phyloP scores from a whole-genome alignment of 2,797 vertebrate species.

The Mastacembelus armatus region DNA sequence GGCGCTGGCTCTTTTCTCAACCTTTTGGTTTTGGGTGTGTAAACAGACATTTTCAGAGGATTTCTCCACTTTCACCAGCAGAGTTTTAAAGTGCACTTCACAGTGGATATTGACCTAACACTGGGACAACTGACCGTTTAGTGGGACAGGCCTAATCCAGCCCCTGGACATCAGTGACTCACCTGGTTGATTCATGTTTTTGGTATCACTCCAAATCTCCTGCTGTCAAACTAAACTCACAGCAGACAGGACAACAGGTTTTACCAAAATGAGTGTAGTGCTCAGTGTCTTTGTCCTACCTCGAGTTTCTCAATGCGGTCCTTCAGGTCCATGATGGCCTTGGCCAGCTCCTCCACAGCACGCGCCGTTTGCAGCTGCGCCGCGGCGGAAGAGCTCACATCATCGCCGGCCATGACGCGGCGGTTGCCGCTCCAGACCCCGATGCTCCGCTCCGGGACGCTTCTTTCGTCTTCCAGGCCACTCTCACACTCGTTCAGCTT shows the following conservation, averaged over 20 bases:
- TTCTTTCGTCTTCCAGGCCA: slow-evolving; percentile 86
- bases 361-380: slow-evolving; percentile 86
- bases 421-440: slow-evolving; percentile 85
- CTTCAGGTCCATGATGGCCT: slow-evolving; percentile 92
- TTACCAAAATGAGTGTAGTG: slow-evolving; percentile 4
- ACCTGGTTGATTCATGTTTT: neutral
- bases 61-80: neutral
- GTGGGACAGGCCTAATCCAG: neutral
- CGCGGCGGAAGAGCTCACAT: slow-evolving; percentile 78
- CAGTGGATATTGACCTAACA: neutral
- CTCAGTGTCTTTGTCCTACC: slow-evolving; percentile 72
- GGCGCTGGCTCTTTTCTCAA: neutral
- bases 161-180: slow-evolving; percentile 1
- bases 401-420: slow-evolving; percentile 90
- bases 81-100: neutral
- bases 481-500: slow-evolving; percentile 94
- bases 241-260: slow-evolving; percentile 34
- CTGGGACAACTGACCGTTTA: neutral
- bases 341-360: slow-evolving; percentile 91
- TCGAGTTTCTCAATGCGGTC: slow-evolving; percentile 97
- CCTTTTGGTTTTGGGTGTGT: neutral
- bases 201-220: slow-evolving; percentile 2
- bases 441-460: slow-evolving; percentile 82
- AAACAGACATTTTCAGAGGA: neutral
- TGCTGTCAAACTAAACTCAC: slow-evolving; percentile 28